phyloP scores from a whole-genome alignment of 2,113 vertebrate species.

The Brienomyrus brachyistius region DNA sequence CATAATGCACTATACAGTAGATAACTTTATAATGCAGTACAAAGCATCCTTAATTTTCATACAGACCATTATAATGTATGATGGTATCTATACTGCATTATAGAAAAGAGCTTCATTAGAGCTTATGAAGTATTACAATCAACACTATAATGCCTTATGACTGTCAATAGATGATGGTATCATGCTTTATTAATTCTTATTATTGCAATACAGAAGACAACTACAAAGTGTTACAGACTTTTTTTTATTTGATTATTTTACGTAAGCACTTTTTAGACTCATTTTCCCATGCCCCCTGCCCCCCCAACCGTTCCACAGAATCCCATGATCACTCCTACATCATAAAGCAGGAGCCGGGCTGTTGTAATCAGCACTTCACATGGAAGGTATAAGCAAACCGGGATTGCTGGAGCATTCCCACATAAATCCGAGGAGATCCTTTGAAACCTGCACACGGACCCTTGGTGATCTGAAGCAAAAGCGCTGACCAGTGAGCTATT shows the following conservation, averaged over 20 bases:
- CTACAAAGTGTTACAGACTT: background rate
- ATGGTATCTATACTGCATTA: background rate
- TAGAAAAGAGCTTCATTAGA: background rate
- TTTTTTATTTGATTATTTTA: background rate
- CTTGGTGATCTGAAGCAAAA: background rate
- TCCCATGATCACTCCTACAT: background rate
- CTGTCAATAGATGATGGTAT: background rate
- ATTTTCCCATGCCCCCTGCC: background rate
- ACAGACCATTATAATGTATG: background rate
- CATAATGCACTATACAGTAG: background rate
- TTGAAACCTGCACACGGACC: background rate
- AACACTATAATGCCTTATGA: background rate
- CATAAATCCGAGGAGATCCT: background rate
- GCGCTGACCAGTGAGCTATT: background rate
- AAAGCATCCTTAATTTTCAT: background rate
- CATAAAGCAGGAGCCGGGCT: background rate
- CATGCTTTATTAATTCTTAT: too few relatives aligned
- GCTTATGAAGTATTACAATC: background rate
- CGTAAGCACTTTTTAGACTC: background rate
- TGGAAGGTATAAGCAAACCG: background rate
- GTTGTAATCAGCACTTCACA: background rate
- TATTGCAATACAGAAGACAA: background rate
- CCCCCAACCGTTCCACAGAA: background rate
- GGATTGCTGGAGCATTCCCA: background rate
- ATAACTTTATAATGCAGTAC: background rate